These are phyloP conservation scores for Beaufortia kweichowensis DNA, from an alignment of 2,113 vertebrate species.

Conservation along the genomic window DNA sequence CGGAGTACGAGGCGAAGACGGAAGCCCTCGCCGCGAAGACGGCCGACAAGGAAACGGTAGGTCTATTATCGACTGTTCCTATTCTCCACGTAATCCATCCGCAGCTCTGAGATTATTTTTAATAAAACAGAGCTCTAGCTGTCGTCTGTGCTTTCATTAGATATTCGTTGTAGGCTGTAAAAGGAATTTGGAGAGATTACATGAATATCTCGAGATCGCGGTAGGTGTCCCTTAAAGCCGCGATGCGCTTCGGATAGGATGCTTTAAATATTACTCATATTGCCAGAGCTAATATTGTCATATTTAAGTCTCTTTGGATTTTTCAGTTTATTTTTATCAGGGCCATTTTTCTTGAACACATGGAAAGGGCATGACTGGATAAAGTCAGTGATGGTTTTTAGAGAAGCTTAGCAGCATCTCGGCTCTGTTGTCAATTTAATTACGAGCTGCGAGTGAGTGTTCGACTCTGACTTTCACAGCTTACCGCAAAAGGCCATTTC, in stretches of 20 bases:
- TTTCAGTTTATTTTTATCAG: conserved; percentile 55
- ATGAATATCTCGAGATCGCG: conserved; percentile 57
- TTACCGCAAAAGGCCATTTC: conserved; percentile 31
- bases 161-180: conserved; percentile 54
- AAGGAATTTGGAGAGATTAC: conserved; percentile 62
- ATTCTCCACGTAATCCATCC: conserved; percentile 12
- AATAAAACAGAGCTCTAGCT: conserved; percentile 60
- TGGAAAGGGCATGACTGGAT: conserved; percentile 19
- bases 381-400: conserved; percentile 37
- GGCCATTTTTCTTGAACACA: conserved; percentile 14
- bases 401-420: conserved; percentile 53
- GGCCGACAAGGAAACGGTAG: conserved; percentile 81
- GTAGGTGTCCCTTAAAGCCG: conserved; percentile 47
- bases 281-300: conserved; percentile 59
- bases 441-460: conserved; percentile 42
- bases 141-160: conserved; percentile 50
- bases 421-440: conserved; percentile 54
- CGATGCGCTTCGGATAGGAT: conserved; percentile 46
- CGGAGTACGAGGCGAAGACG: conserved; percentile 83
- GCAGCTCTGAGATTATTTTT: conserved; percentile 61
- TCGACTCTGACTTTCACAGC: conserved; percentile 23
- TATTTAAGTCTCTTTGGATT: conserved; percentile 64
- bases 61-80: conserved; percentile 59
- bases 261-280: conserved; percentile 65
- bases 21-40: conserved; percentile 81